Evolutionary conservation across 2,797 vertebrate genomes (phyloP).

Genomic region (Steatocranus sp.): DNA sequence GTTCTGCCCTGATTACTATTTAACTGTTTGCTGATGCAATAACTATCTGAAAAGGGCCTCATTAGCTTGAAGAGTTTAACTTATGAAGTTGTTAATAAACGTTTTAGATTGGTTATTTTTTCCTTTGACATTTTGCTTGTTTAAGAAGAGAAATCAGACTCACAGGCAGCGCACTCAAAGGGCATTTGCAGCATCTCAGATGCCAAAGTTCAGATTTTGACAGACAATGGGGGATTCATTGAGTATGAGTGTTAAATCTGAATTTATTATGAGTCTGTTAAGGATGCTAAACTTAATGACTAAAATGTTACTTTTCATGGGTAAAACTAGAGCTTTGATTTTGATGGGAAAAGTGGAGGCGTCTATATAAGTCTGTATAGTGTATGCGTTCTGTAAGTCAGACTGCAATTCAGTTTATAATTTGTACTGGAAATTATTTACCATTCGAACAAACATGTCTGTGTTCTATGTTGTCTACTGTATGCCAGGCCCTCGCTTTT

Average conservation of each 20-base stretch:
- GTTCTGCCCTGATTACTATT: background rate
- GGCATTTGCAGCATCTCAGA: background rate
- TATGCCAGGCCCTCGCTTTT: background rate
- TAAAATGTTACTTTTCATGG: background rate
- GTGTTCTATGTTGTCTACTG: background rate
- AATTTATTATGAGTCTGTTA: background rate
- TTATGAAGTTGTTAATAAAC: background rate
- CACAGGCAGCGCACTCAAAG: background rate
- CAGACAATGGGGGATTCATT: background rate
- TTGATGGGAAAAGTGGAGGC: background rate
- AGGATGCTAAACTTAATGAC: background rate
- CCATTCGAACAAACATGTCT: background rate
- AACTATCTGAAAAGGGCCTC: background rate
- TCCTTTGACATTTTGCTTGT: background rate
- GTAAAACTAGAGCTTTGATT: background rate
- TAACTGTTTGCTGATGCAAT: background rate
- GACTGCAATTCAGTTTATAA: background rate
- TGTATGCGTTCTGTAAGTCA: background rate
- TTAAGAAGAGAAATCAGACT: background rate
- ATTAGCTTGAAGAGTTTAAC: background rate
- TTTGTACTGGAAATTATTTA: background rate
- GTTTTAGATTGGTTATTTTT: background rate
- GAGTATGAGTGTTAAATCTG: background rate
- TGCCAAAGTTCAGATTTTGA: background rate
- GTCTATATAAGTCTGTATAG: background rate